These are phyloP conservation scores for Taenioides sp. DNA, from an alignment of 2,797 vertebrate species.

Conservation along the genomic window DNA sequence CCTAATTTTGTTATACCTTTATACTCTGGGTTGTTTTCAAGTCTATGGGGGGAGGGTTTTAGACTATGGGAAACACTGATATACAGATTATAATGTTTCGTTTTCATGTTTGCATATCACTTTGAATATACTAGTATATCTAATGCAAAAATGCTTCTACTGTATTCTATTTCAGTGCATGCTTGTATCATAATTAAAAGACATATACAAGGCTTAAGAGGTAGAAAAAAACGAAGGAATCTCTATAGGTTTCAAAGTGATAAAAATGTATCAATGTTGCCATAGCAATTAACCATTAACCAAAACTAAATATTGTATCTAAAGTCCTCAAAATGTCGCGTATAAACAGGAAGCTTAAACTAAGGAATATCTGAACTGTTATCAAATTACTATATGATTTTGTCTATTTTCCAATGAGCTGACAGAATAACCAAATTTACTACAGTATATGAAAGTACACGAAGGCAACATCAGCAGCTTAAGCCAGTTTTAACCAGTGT, in stretches of 20 bases:
- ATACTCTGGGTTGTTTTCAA: too few relatives aligned
- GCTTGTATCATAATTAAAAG: too few relatives aligned
- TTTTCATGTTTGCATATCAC: not conserved
- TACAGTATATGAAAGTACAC: slow-evolving; percentile 13
- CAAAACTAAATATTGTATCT: not conserved
- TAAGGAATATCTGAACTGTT: not conserved
- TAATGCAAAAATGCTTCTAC: not conserved
- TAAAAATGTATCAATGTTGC: not conserved
- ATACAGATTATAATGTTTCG: not conserved
- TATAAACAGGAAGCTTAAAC: not conserved
- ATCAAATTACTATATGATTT: not conserved
- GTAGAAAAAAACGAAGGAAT: too few relatives aligned
- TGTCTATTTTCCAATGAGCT: not conserved
- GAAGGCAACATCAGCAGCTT: slow-evolving; percentile 63
- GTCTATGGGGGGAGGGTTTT: too few relatives aligned
- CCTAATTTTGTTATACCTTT: too few relatives aligned
- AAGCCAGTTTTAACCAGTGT: slow-evolving; percentile 81
- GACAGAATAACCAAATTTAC: not conserved
- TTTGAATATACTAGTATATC: not conserved
- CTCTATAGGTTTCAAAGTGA: not conserved
- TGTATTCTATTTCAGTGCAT: too few relatives aligned
- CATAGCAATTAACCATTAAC: not conserved
- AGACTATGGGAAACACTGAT: too few relatives aligned
- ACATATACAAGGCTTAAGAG: not conserved
- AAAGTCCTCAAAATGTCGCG: too few relatives aligned